Conservation (phyloP, 2,888 invertebrate species). For the Trichogramma dendrolimi region DNA sequence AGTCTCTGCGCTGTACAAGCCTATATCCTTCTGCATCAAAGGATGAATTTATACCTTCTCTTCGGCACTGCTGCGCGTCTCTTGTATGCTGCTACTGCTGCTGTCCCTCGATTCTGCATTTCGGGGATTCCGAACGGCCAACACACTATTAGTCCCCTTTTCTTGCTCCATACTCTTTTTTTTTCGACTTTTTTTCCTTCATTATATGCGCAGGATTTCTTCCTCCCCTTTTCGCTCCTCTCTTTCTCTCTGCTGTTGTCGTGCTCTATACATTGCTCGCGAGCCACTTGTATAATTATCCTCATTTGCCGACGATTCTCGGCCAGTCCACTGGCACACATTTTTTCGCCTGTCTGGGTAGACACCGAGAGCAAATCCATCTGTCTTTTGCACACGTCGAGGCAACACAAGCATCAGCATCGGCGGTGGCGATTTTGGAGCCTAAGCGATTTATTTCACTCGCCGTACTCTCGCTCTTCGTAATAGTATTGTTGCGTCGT, state of each 20-base stretch:
- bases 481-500: constrained; percentile 30
- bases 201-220: constrained; percentile 10
- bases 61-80: constrained; percentile 38
- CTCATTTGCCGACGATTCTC: neutral
- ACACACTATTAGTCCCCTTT: neutral
- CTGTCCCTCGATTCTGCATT: constrained; percentile 32
- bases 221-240: constrained; percentile 1
- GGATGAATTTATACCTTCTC: constrained; percentile 46
- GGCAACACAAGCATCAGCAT: constrained; percentile 20
- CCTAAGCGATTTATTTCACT: constrained; percentile 29
- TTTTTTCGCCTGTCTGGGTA: neutral
- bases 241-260: constrained; percentile 4
- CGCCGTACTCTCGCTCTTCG: constrained; percentile 4
- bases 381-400: constrained; percentile 30
- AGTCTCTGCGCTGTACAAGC: too few species aligned
- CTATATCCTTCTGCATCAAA: constrained; percentile 25
- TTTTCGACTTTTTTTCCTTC: neutral
- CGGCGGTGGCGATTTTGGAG: constrained; percentile 12
- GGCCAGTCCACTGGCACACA: neutral
- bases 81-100: neutral
- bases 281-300: constrained; percentile 26
- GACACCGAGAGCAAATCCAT: constrained; percentile 24
- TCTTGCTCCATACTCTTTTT: neutral
- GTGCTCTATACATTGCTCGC: constrained; percentile 3
- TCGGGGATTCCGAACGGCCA: constrained; percentile 41